Conservation (phyloP, 2,797 vertebrate species). For the Myotis planiceps region DNA sequence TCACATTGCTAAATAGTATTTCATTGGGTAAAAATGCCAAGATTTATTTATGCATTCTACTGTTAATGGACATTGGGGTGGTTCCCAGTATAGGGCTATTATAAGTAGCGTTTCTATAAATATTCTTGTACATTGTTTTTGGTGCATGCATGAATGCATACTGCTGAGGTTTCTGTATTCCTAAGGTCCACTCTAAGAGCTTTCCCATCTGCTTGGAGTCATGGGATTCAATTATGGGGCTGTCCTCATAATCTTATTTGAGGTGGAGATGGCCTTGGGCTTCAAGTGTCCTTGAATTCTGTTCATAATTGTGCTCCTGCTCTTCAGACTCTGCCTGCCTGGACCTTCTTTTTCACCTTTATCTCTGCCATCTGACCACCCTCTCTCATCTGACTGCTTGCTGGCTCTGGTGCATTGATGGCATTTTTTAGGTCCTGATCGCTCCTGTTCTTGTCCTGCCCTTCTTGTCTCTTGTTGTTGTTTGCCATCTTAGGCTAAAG, state of each 20-base stretch:
- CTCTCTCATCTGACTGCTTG: neutral
- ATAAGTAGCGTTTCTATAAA: neutral
- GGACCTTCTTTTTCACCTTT: neutral
- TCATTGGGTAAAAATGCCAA: neutral
- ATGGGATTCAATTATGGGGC: neutral
- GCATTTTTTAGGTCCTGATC: neutral
- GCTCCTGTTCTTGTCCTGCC: neutral
- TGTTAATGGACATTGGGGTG: neutral
- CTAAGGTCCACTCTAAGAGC: neutral
- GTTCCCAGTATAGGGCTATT: neutral
- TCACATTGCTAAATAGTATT: neutral
- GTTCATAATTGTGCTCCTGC: neutral
- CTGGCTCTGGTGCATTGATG: neutral
- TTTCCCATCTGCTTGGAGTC: neutral
- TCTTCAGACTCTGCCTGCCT: neutral
- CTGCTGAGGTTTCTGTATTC: neutral
- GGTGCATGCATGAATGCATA: neutral
- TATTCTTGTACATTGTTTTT: neutral
- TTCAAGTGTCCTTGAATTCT: neutral
- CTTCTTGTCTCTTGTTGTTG: neutral
- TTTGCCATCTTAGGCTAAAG: neutral
- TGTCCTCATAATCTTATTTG: neutral
- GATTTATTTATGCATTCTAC: neutral
- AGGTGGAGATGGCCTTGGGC: neutral
- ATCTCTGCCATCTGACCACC: neutral